Evolutionary conservation across 2,888 invertebrate species (phyloP).

Genomic region (Zhuqinia jingwanae): DNA sequence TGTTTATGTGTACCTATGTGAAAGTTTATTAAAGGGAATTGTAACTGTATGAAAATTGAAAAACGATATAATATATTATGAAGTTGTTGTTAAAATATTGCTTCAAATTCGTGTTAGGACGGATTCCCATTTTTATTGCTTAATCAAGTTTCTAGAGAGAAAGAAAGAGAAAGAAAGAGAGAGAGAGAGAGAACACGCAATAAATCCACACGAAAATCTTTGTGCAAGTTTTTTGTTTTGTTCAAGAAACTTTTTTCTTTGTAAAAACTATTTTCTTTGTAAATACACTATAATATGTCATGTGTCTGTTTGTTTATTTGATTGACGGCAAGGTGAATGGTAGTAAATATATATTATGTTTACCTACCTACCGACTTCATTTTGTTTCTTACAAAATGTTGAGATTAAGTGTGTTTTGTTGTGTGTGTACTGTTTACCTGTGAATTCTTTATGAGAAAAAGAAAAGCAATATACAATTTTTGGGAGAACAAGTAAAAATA

Average conservation of each 20-base stretch:
- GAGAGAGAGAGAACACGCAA: not conserved
- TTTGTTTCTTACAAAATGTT: not conserved
- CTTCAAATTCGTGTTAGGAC: slow-evolving; percentile 8
- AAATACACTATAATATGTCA: not conserved
- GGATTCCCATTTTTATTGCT: slow-evolving; percentile 34
- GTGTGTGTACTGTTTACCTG: too few relatives aligned
- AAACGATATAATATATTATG: not conserved
- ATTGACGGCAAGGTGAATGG: slow-evolving; percentile 35
- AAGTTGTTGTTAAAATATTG: too few relatives aligned
- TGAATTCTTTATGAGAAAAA: not conserved
- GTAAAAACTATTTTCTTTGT: too few relatives aligned
- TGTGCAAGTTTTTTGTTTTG: too few relatives aligned
- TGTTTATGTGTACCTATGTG: too few relatives aligned
- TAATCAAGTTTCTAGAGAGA: not conserved
- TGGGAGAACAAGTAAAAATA: not conserved
- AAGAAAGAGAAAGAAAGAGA: not conserved
- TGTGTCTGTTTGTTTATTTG: slow-evolving; percentile 6
- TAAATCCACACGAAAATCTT: too few relatives aligned
- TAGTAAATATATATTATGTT: too few relatives aligned
- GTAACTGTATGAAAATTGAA: not conserved
- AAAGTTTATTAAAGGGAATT: not conserved
- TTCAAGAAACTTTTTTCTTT: too few relatives aligned
- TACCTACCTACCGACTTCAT: not conserved
- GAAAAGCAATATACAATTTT: not conserved
- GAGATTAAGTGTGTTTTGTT: not conserved